phyloP scores from a whole-genome alignment of 2,888 invertebrate species.

The Drosophila kambysellisi region DNA sequence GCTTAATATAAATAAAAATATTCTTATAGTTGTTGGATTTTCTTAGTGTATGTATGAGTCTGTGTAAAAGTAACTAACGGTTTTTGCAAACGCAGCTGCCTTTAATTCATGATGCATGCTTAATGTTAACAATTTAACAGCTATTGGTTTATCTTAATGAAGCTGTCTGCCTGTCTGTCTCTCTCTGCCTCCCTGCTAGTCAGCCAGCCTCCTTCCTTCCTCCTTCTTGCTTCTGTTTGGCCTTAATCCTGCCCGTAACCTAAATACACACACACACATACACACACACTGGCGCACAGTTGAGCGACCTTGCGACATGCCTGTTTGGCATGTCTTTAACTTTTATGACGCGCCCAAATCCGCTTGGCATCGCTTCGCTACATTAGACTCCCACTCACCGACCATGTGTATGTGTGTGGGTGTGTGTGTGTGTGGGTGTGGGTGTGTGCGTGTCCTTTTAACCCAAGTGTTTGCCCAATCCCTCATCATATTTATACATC shows the following conservation, averaged over 20 bases:
- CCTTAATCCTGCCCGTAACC: constrained; percentile 45
- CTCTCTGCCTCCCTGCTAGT: constrained; percentile 1
- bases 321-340: constrained; percentile 72
- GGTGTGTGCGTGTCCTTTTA: constrained; percentile 2
- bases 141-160: constrained; percentile 81
- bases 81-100: constrained; percentile 54
- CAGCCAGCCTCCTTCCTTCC: neutral
- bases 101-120: constrained; percentile 79
- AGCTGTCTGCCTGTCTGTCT: constrained; percentile 63
- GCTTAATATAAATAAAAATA: too few relatives aligned
- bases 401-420: neutral
- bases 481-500: constrained; percentile 49
- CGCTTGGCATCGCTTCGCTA: constrained; percentile 63
- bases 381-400: constrained; percentile 29
- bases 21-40: neutral
- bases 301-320: constrained; percentile 55
- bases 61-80: constrained; percentile 53
- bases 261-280: constrained; percentile 56
- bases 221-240: constrained; percentile 32
- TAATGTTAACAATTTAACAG: constrained; percentile 81
- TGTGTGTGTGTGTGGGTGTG: neutral
- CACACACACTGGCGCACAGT: constrained; percentile 41
- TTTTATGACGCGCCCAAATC: constrained; percentile 75
- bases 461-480: constrained; percentile 34
- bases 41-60: constrained; percentile 15